Conservation (phyloP, 1,140 invertebrate genomes). For the Saxidomus purpurata region DNA sequence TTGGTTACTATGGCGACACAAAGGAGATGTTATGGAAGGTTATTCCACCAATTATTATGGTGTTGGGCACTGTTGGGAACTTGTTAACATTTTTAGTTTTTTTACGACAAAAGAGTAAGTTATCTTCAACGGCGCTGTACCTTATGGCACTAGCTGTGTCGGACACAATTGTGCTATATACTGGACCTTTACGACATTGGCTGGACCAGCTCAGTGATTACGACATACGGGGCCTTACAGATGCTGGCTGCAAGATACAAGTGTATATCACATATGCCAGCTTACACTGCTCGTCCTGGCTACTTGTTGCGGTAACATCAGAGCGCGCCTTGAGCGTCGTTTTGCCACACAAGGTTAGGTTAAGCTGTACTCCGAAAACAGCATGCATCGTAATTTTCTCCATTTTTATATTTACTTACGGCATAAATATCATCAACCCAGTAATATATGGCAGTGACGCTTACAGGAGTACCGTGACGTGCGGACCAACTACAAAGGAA, state of each 20-base stretch:
- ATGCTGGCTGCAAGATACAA: conserved; percentile 68
- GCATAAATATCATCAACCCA: conserved; percentile 16
- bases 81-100: conserved; percentile 66
- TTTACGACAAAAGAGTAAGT: conserved; percentile 24
- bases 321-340: conserved; percentile 74
- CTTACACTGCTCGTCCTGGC: conserved; percentile 73
- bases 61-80: conserved; percentile 73
- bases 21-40: conserved; percentile 28
- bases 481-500: neutral
- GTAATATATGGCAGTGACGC: neutral
- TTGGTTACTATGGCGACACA: conserved; percentile 36
- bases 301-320: conserved; percentile 73
- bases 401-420: neutral
- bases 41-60: conserved; percentile 67
- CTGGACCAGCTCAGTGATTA: conserved; percentile 55
- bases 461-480: neutral
- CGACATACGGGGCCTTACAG: conserved; percentile 64
- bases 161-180: conserved; percentile 71
- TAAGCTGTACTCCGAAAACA: conserved; percentile 46
- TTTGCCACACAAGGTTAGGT: conserved; percentile 67
- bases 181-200: conserved; percentile 73
- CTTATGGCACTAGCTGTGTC: conserved; percentile 68
- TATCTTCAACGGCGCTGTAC: conserved; percentile 65
- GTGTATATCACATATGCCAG: conserved; percentile 66
- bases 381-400: neutral